These are phyloP conservation scores for Halcyon chelicuti DNA, from an alignment of 2,797 vertebrate species.

Conservation along the genomic window DNA sequence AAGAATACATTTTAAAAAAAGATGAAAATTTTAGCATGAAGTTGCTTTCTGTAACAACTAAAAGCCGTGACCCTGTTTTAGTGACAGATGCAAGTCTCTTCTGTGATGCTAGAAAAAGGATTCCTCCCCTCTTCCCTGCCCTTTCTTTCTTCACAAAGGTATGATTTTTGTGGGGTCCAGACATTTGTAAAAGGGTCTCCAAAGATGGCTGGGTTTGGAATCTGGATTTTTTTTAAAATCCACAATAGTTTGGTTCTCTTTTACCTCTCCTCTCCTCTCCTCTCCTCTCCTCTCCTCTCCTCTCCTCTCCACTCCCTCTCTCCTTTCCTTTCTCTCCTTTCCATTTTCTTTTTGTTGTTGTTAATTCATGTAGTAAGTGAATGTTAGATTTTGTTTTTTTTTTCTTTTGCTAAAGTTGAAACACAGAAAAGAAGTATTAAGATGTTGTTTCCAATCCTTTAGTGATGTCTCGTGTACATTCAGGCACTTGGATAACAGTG, in stretches of 20 bases:
- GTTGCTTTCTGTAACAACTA: constrained; percentile 84
- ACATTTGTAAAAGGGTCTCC: constrained; percentile 66
- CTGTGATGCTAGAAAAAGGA: constrained; percentile 80
- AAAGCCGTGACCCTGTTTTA: constrained; percentile 84
- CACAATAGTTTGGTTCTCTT: constrained; percentile 7
- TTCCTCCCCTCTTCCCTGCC: constrained; percentile 50
- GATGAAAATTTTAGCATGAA: constrained; percentile 86
- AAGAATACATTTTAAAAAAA: constrained; percentile 85
- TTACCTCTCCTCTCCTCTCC: no score
- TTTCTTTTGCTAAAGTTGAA: constrained; percentile 88
- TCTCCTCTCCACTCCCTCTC: no score
- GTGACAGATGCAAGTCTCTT: constrained; percentile 83
- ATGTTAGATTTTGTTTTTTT: constrained; percentile 52
- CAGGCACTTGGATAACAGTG: not conserved
- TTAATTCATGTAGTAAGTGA: constrained; percentile 6
- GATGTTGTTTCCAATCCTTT: constrained; percentile 38
- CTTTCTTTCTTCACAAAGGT: constrained; percentile 61
- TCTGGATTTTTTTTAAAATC: constrained; percentile 48
- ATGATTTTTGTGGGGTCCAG: constrained; percentile 69
- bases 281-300: no score
- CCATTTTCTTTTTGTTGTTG: not conserved
- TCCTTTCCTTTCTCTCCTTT: not conserved
- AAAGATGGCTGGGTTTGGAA: constrained; percentile 69
- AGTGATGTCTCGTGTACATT: constrained; percentile 27
- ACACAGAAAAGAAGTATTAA: constrained; percentile 20